A percentile compares a stretch with the other conserved stretches of the same genome.
Conservation (phyloP, 1,140 invertebrate genomes). For the Archegozetes longisetosus region DNA sequence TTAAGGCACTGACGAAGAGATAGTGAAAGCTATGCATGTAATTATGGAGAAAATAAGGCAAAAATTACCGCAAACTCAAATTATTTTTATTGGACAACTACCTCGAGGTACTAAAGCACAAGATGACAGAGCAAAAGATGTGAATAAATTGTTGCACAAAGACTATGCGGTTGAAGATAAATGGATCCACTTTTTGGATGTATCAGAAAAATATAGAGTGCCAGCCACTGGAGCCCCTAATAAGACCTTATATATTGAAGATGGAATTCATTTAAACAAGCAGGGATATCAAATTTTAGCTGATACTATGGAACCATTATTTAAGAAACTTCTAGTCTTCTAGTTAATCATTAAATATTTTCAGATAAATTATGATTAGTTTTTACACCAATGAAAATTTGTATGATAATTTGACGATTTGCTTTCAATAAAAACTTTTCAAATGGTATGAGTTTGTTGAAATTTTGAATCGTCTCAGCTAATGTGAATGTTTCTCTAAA, state of each 20-base stretch:
- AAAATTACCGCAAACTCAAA: not conserved
- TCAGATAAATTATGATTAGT: too few relatives aligned
- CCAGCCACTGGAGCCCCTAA: not conserved
- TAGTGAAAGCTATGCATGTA: not conserved
- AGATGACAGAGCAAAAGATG: not conserved
- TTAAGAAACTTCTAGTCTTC: not conserved
- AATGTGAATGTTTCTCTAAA: too few relatives aligned
- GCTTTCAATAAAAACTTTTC: too few relatives aligned
- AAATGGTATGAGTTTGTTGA: too few relatives aligned
- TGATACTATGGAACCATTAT: constrained; percentile 1
- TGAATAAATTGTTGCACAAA: not conserved
- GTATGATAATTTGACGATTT: too few relatives aligned
- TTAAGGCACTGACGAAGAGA: not conserved
- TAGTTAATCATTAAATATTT: too few relatives aligned
- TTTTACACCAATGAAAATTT: too few relatives aligned
- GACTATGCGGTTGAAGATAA: not conserved
- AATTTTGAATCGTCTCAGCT: too few relatives aligned
- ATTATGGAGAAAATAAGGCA: not conserved
- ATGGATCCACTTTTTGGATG: not conserved
- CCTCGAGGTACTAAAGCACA: not conserved
- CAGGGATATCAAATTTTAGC: not conserved
- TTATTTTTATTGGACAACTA: not conserved
- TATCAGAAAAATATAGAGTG: not conserved
- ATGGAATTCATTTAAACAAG: not conserved
- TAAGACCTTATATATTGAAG: not conserved